These are phyloP conservation scores for Bufotes viridis DNA, from an alignment of 2,797 vertebrate species.

Conservation along the genomic window DNA sequence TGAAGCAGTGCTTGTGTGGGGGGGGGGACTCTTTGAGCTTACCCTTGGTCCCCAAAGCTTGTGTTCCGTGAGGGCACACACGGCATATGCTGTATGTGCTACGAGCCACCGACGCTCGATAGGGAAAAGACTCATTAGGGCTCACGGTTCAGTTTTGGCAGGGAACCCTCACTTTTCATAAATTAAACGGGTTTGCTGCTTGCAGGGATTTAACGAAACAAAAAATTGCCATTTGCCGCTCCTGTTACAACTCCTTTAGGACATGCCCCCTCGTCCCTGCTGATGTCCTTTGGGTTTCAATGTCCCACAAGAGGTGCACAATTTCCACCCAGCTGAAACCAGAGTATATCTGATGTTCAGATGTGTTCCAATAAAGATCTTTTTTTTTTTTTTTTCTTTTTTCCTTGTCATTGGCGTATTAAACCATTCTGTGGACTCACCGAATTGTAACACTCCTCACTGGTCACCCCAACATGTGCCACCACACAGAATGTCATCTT, in stretches of 20 bases:
- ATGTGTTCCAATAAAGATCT: conserved; percentile 87
- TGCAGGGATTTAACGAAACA: conserved; percentile 47
- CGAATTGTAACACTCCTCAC: background rate
- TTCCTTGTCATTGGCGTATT: conserved; percentile 50
- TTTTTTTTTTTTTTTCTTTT: conserved; percentile 71
- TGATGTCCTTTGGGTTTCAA: conserved; percentile 81
- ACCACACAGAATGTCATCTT: background rate
- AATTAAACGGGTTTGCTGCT: conserved; percentile 48
- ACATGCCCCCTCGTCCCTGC: conserved; percentile 54
- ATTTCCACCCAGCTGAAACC: conserved; percentile 87
- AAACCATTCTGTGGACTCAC: background rate
- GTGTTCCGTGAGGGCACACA: background rate
- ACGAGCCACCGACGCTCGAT: background rate
- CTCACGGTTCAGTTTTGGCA: conserved; percentile 30
- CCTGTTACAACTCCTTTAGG: conserved; percentile 26
- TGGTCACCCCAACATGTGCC: background rate
- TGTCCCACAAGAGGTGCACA: conserved; percentile 87
- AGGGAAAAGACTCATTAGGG: background rate
- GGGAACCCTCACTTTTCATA: conserved; percentile 25
- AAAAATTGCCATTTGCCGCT: conserved; percentile 28
- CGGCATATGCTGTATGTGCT: background rate
- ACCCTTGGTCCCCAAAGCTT: conserved; percentile 17
- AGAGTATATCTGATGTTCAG: conserved; percentile 92
- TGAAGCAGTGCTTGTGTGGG: conserved; percentile 22
- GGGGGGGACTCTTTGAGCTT: background rate